Base-by-base conservation (phyloP, 2,888 invertebrate species). In the Parascotia fuliginaria region DNA sequence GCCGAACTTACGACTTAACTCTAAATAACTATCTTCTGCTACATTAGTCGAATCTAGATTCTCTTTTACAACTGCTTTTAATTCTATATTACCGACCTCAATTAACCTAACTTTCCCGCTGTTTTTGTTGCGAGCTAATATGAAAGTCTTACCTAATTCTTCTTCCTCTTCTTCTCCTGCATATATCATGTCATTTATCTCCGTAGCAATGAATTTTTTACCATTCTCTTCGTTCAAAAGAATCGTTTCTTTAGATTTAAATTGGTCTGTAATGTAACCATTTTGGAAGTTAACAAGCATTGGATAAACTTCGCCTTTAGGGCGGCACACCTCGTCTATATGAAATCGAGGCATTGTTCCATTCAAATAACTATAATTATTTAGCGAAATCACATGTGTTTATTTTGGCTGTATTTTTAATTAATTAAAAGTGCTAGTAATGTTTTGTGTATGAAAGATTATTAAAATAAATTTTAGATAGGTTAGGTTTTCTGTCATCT, bases 1-100 rank as follows among this genome's bases (percentile, higher is more conserved):
- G 1, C 95, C 95, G 69, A 95, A 95, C 58, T 94, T 92, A 65
- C 94, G 93, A 37, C 93, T 94, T 0, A 95, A 77, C 42, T 91
- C 91, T 14, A 87, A 67, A 33, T 75, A 65, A 13, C 81, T 87
- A 0, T 77, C 82, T 12, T 90, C 85, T 0, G 75, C 42, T 0
- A 63, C 22, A 5, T 77, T 69, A 0, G 75, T 42, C 0, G 69
- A 42, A 5, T 77, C 71, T 1, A 72, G 28, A 0, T 80, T 70
- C 0, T 55, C 60, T 49, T 75, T 76, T 0, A 85, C 12, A 0
- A 68, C 22, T 0, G 90, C 87, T 64, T 83, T 84, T 0, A 89
- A 13, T n/a, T 86, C 79, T 0, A 79, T 64, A n/a, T 58, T 70
- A 0, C 73, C 75, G 0, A 76, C 70, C 56, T 90, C 90, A 0